Evolutionary conservation across 1,140 invertebrate species (phyloP), one percentile per base, ranked within the genome.

Genomic region (Idris sp.): DNA sequence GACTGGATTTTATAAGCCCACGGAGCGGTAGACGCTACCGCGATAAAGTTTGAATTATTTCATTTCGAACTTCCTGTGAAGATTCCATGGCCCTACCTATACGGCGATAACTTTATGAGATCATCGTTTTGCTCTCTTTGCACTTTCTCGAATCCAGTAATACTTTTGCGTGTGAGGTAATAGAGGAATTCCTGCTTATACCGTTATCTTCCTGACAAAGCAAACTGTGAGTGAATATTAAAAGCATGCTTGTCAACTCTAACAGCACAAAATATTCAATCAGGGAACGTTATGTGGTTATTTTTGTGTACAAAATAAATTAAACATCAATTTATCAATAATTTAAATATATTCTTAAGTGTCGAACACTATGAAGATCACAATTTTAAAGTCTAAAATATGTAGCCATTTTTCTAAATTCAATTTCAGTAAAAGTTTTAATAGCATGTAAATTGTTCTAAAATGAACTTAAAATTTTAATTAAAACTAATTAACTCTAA

Each of bases 11-110:
- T 68, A 59, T 74, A 77, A 77, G 67, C 64, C 40, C 54, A 46
- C 44, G 30, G 35, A 54, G 61, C 44, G 44, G 40, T 51, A 65
- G 59, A 76, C 69, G 46, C 68, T 62, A 35, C 48, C 48, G 62
- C 73, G 69, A 80, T 79, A 79, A 65, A 77, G 61, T 74, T 74
- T 54, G 76, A 79, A 81, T 83, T 74, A 80, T 78, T 82, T 82
- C 74, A 77, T 77, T 69, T 68, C 67, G 59, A 80, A 74, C 61
- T 83, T 76, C 74, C 69, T 54, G 54, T 74, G 33, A 81, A 72
- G 76, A 82, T 81, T 67, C 67, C 53, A 62, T 58, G 51, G 48
- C 43, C 35, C 26, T 43, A 49, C 67, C 56, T 38, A 62, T 40
- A 49, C 49, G 26, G 31, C 72, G 71, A 77, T 73, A 83, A 79